Evolutionary conservation across 2,888 invertebrate genomes (phyloP).

Genomic region (Achlya flavicornis): DNA sequence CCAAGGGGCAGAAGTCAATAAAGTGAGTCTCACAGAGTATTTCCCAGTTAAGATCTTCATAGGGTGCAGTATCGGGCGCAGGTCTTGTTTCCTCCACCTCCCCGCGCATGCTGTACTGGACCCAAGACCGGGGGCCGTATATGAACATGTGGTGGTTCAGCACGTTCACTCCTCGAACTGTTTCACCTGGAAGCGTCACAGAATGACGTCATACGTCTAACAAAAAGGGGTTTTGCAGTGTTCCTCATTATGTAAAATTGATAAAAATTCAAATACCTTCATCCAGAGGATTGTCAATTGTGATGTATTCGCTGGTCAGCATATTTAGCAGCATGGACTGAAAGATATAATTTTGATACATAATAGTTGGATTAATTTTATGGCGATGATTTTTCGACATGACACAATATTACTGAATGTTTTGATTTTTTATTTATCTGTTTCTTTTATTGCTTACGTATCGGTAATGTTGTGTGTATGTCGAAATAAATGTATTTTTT

Average conservation of each 20-base stretch:
- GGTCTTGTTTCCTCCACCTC: slow-evolving; percentile 85
- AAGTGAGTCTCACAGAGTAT: slow-evolving; percentile 84
- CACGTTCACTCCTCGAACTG: slow-evolving; percentile 74
- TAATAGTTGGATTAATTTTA: too few species aligned
- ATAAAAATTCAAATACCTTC: slow-evolving; percentile 66
- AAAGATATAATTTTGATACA: slow-evolving; percentile 33
- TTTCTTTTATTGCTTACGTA: too few species aligned
- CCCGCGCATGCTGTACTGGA: slow-evolving; percentile 90
- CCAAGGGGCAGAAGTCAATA: neutral
- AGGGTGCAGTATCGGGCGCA: slow-evolving; percentile 82
- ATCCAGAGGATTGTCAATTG: slow-evolving; percentile 92
- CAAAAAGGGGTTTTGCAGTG: too few species aligned
- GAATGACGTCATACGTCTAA: too few species aligned
- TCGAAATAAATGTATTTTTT: too few species aligned
- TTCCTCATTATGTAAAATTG: too few species aligned
- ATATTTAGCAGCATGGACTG: slow-evolving; percentile 95
- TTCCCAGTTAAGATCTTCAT: slow-evolving; percentile 87
- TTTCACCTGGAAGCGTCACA: slow-evolving; percentile 56
- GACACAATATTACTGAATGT: too few species aligned
- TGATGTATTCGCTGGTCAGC: slow-evolving; percentile 95
- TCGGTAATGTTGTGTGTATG: too few species aligned
- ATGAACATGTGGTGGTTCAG: slow-evolving; percentile 87
- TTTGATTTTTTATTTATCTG: too few species aligned
- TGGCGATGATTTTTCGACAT: too few species aligned
- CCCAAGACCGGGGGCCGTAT: slow-evolving; percentile 90